These are phyloP conservation scores for Anolis apletophallus DNA, from an alignment of 2,797 vertebrate genomes.

Conservation along the genomic window DNA sequence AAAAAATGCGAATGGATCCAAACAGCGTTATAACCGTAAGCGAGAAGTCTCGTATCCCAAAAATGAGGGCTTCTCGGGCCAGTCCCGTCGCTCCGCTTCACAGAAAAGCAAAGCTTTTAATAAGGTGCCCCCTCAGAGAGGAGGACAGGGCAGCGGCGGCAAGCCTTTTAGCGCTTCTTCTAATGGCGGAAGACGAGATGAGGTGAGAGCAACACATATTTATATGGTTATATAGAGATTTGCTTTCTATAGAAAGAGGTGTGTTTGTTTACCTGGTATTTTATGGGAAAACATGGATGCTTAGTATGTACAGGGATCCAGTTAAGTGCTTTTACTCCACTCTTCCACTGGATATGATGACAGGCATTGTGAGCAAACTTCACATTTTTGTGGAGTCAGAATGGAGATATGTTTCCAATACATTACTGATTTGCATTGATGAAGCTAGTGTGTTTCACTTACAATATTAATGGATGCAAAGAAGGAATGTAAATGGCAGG, in stretches of 20 bases:
- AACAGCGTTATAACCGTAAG: conserved; percentile 91
- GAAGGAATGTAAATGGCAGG: too few relatives aligned
- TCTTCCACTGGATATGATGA: neutral
- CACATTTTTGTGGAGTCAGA: too few relatives aligned
- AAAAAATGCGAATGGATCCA: conserved; percentile 93
- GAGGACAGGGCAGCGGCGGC: conserved; percentile 79
- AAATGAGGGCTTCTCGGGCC: conserved; percentile 89
- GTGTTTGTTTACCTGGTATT: neutral
- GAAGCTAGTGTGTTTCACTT: too few relatives aligned
- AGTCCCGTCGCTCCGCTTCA: conserved; percentile 92
- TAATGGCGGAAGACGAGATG: conserved; percentile 97
- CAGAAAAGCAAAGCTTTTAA: conserved; percentile 99
- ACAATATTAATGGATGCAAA: too few relatives aligned
- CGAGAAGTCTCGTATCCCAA: conserved; percentile 92
- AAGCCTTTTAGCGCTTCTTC: conserved; percentile 89
- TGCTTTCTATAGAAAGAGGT: neutral
- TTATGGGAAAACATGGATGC: neutral
- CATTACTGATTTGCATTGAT: too few relatives aligned
- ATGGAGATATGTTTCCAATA: too few relatives aligned
- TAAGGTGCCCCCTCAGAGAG: conserved; percentile 94
- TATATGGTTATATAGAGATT: neutral
- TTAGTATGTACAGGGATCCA: neutral
- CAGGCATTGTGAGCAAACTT: neutral
- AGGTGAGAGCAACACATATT: conserved; percentile 81
- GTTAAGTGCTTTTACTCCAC: neutral